Evolutionary conservation across 2,888 invertebrate species (phyloP), one percentile per base, ranked within the genome.

Genomic region (Allolobophora icterica): DNA sequence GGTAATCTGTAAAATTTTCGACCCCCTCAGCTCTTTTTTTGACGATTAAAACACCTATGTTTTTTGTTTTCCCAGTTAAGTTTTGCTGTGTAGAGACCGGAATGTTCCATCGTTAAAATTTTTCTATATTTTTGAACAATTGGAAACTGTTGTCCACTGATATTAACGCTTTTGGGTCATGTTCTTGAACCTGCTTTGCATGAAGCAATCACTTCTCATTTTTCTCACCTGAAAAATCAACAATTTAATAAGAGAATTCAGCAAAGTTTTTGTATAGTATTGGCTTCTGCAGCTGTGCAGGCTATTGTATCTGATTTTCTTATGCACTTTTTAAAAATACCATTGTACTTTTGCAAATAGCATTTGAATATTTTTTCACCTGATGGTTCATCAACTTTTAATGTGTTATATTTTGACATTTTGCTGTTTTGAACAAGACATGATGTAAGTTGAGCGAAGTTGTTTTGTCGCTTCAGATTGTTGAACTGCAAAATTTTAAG

Each of bases 391-490:
- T 30, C n/a, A 71, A 8, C 30, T 0, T 71, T 71, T n/a, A 71
- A n/a, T 17, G 11, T n/a, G n/a, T 71, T 71, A 71, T 71, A n/a
- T n/a, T n/a, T 71, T 30, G 71, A 71, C n/a, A n/a, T n/a, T 11
- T 71, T n/a, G n/a, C n/a, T 30, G 71, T 71, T 71, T 30, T 71
- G 3, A n/a, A 52, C 24, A 24, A 52, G n/a, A n/a, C n/a, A n/a
- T n/a, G n/a, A n/a, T n/a, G n/a, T n/a, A n/a, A n/a, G 24, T 24
- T 24, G 21, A 24, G 21, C 8, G 24, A 24, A 8, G n/a, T 13
- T n/a, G 71, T n/a, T 71, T n/a, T 71, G n/a, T 71, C n/a, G 71
- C 71, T 71, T 71, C n/a, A 71, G n/a, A n/a, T n/a, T 71, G 30
- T 3, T n/a, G 8, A 3, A 71, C 71, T 71, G 71, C 71, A 71